Base-by-base conservation (phyloP, 2,888 invertebrate genomes). In the Megalurothrips usitatus region DNA sequence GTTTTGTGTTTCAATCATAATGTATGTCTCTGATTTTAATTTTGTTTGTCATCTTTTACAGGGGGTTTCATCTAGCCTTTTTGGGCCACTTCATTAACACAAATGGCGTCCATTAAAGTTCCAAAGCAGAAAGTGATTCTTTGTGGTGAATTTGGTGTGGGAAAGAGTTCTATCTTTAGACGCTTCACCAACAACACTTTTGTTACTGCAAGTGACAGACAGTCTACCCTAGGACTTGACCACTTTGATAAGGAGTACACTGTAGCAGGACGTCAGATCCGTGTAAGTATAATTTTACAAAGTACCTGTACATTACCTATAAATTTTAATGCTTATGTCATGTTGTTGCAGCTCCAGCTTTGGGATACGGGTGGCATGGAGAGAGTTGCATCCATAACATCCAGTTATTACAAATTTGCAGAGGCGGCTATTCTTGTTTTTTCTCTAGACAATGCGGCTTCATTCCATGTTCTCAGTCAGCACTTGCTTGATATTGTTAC, bases 281-380 rank as follows among this genome's bases (percentile, higher is more conserved):
- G 93, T 90, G 95, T 95, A 89, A 88, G 87, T 79, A 81, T 43
- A 26, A n/a, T 78, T 80, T 80, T 11, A 43, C 6, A 68, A 58
- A 80, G 80, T 81, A 47, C 79, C 58, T 80, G 79, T 82, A 28
- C 34, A 19, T 81, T 19, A 79, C 63, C 19, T 80, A 26, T 26
- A 79, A 78, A 75, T 80, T 43, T 12, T 78, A 17, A 79, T 58
- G 43, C 79, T 63, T 23, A 23, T 82, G 78, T n/a, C 82, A 58
- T 80, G 81, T 83, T 80, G 81, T 83, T 43, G 80, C 87, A 97
- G 96, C 89, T 98, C 83, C 96, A 97, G 88, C 88, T 98, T 84
- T 98, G 97, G 97, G 98, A 98, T 86, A 98, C 98, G 63, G 97
- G 97, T 84, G 97, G 97, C 80, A 96, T 98, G 96, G 98, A 98